Evolutionary conservation across 2,888 invertebrate species (phyloP).

Genomic region (Drymonia ruficornis): DNA sequence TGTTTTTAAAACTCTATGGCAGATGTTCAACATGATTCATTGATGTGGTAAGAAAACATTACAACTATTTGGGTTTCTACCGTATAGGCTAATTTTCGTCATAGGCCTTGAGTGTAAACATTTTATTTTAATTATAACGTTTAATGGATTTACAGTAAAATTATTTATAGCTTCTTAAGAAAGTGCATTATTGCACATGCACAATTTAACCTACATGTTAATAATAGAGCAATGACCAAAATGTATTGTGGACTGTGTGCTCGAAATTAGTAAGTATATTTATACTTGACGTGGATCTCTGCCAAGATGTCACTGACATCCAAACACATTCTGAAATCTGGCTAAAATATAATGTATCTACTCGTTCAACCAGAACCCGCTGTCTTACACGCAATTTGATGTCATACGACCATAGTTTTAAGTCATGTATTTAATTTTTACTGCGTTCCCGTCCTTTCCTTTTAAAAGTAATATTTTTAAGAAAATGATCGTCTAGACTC

Average conservation of each 20-base stretch:
- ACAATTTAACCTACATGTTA: constrained; percentile 53
- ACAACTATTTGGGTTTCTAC: background rate
- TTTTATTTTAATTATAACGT: too few relatives aligned
- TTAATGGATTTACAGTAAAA: background rate
- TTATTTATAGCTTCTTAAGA: constrained; percentile 8
- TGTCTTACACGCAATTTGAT: constrained; percentile 23
- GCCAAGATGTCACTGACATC: constrained; percentile 81
- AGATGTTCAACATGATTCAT: constrained; percentile 35
- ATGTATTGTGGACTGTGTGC: constrained; percentile 71
- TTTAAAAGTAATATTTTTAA: background rate
- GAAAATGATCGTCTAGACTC: background rate
- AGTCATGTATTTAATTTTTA: background rate
- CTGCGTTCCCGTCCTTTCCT: background rate
- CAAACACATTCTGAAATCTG: constrained; percentile 63
- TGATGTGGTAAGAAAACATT: background rate
- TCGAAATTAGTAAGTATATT: constrained; percentile 76
- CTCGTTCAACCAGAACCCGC: constrained; percentile 36
- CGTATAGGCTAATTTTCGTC: too few relatives aligned
- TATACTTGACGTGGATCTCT: constrained; percentile 75
- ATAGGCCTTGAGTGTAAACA: too few relatives aligned
- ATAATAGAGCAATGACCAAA: constrained; percentile 72
- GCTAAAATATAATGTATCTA: constrained; percentile 53
- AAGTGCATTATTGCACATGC: constrained; percentile 31
- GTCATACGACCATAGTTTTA: constrained; percentile 3
- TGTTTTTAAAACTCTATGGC: constrained; percentile 32